A percentile compares a stretch with the other conserved stretches of the same genome.
Conservation (phyloP, 1,140 invertebrate genomes). For the Drosophila sucinea region DNA sequence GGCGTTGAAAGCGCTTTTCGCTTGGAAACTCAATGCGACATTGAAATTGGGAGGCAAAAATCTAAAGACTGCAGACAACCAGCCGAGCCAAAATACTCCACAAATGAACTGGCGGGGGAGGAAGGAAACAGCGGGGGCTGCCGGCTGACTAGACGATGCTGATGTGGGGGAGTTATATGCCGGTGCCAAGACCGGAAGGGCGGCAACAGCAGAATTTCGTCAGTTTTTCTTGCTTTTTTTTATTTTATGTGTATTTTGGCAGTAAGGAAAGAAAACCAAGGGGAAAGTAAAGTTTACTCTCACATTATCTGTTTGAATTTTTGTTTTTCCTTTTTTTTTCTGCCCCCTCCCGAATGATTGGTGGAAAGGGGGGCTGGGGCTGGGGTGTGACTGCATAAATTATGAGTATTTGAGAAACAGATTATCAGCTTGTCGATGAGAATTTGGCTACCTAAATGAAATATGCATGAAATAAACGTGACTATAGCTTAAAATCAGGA, state of each 20-base stretch:
- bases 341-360: not conserved
- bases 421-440: slow-evolving; percentile 64
- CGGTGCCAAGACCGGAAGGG: slow-evolving; percentile 62
- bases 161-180: not conserved
- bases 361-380: not conserved
- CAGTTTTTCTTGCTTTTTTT: not conserved
- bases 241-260: slow-evolving; percentile 39
- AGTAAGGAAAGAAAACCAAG: slow-evolving; percentile 23
- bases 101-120: slow-evolving; percentile 21
- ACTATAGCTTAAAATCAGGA: not conserved
- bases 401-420: slow-evolving; percentile 68
- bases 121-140: slow-evolving; percentile 1
- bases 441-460: slow-evolving; percentile 7
- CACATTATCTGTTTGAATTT: slow-evolving; percentile 12
- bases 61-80: slow-evolving; percentile 56
- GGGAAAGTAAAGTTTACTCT: slow-evolving; percentile 19
- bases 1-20: slow-evolving; percentile 79
- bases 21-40: slow-evolving; percentile 79
- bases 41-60: slow-evolving; percentile 69
- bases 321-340: not conserved
- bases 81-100: slow-evolving; percentile 6
- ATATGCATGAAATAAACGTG: slow-evolving; percentile 10
- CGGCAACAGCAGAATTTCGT: slow-evolving; percentile 44
- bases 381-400: slow-evolving; percentile 58
- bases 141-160: slow-evolving; percentile 60